Base-by-base conservation (phyloP, 2,113 vertebrate genomes). In the Tragelaphus buxtoni region DNA sequence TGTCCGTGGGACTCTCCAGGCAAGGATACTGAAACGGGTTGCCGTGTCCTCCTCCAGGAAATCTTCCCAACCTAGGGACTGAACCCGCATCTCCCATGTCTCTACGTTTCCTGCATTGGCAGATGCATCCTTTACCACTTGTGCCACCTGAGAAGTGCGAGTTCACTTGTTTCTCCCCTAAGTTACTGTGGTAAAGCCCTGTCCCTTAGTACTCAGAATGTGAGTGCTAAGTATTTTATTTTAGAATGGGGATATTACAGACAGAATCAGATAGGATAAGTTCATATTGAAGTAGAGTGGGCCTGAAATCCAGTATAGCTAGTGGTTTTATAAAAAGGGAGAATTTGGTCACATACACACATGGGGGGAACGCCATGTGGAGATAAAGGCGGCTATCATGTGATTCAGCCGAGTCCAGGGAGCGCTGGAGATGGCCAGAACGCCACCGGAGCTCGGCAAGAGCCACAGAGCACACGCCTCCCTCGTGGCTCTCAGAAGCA, bases 121-220 rank as follows among this genome's bases (percentile, higher is more conserved):
- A 7, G 2, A 13, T 2, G 20, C 3, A 7, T 42, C 13, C 69
- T 26, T 42, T 2, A 13, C 22, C 39, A 7, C 39, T 26, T 12
- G 35, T 4, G 13, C 11, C 39, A 74, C 22, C 22, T 26, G 22
- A 12, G 11, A 74, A 74, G 39, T 47, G 39, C n/a, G 18, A 10
- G 8, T 32, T 74, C 14, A n/a, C 30, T 35, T 24, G 18, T 60
- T 3, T 91, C 55, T 61, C 17, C 42, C 10, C 1, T 39, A 61
- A 49, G 53, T 90, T 90, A 60, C 11, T 39, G 53, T 42, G 18
- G 51, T 58, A 20, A 88, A 83, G n/a, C 8, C 39, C 9, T 65
- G 30, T 58, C 12, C 20, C 56, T 91, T 1, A 22, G 63, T 49
- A 14, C 39, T 94, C 47, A 77, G 26, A 91, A 65, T 91, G 32